Evolutionary conservation across 2,797 vertebrate species (phyloP), one percentile per base, ranked within the genome.

Genomic region (Allobates femoralis): DNA sequence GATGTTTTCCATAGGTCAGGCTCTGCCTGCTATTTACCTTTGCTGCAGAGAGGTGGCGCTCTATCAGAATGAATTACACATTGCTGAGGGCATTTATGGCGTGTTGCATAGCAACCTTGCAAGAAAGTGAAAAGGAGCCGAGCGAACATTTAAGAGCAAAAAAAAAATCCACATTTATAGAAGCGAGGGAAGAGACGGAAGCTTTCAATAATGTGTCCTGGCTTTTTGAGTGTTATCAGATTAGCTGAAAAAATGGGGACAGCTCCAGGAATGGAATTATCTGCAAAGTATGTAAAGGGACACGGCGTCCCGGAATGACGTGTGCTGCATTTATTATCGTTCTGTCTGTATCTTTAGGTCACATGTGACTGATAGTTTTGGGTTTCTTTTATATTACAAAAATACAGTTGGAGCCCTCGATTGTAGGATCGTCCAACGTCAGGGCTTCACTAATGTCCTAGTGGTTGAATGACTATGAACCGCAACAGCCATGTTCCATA

Each of bases 61-160:
- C 19, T 71, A 46, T 71, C 21, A 69, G 67, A 71, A 71, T n/a
- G 21, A 46, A 71, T n/a, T 11, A n/a, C 34, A 71, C 21, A 46
- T 71, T 71, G 67, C 67, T 71, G 67, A 71, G 67, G 67, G 67
- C 67, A 71, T 71, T 71, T 71, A 71, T 41, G 23, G 67, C 14
- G 67, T 23, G 67, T 71, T 46, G 67, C 67, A 14, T 71, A 71
- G 67, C 67, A 71, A 71, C 67, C 67, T 14, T 71, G 34, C 67
- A 37, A 71, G 67, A 71, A 71, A 34, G 30, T 37, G 66, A 23
- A 69, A 71, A 41, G 21, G 32, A 71, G 21, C 18, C 8, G 67
- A 71, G 34, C 2, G 67, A 71, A 71, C 67, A 46, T 71, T 23
- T n/a, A 71, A 41, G 67, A 41, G 67, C 19, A n/a, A 23, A 71